Evolutionary conservation across 2,113 vertebrate species (phyloP).

Genomic region (Nematolebias whitei): DNA sequence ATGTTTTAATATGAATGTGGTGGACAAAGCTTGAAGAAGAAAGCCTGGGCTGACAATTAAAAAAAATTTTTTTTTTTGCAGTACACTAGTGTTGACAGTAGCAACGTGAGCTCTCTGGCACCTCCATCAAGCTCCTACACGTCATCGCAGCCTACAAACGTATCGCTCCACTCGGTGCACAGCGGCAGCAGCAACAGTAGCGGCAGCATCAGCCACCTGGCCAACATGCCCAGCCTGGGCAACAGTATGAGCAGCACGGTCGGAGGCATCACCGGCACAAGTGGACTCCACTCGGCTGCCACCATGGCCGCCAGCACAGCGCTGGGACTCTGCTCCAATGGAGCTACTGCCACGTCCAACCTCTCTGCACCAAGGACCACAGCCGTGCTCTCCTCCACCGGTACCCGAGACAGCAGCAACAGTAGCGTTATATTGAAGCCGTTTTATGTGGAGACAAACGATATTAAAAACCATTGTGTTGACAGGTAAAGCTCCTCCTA

Average conservation of each 20-base stretch:
- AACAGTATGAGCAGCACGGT: constrained; percentile 62
- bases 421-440: neutral
- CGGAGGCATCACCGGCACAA: constrained; percentile 51
- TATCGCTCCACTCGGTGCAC: constrained; percentile 69
- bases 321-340: constrained; percentile 85
- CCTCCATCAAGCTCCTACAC: constrained; percentile 84
- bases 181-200: constrained; percentile 77
- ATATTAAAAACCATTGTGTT: constrained; percentile 18
- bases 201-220: constrained; percentile 72
- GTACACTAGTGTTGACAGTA: constrained; percentile 87
- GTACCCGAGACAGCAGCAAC: constrained; percentile 33
- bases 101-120: constrained; percentile 78
- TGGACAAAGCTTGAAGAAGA: no score
- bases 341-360: constrained; percentile 78
- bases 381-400: constrained; percentile 87
- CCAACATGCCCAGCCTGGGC: constrained; percentile 64
- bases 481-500: constrained; percentile 94
- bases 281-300: constrained; percentile 80
- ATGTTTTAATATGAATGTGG: no score
- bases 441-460: neutral
- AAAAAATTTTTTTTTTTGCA: constrained; percentile 64
- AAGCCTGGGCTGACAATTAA: no score
- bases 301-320: constrained; percentile 58
- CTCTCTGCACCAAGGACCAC: constrained; percentile 82
- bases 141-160: constrained; percentile 75